Base-by-base conservation (phyloP, 2,113 vertebrate genomes). In the Diglossa brunneiventris region DNA sequence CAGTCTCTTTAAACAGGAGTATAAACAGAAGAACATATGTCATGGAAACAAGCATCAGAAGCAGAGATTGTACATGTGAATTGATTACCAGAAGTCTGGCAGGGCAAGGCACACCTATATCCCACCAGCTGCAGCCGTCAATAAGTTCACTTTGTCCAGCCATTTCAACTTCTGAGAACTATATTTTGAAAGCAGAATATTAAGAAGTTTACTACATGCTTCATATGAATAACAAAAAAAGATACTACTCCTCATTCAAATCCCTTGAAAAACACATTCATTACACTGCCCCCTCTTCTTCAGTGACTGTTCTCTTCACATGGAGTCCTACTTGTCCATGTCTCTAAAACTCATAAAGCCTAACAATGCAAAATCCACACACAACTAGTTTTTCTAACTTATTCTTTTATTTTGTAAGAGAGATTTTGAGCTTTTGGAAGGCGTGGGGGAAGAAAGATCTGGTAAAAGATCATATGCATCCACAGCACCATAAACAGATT, bases 361-460 rank as follows among this genome's bases (percentile, higher is more conserved):
- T 27, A 80, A 41, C 20, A 78, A 67, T 8, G 12, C 6, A 86
- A 86, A 66, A 44, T 12, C 30, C 6, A 53, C 39, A 67, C 2
- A 20, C 6, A 67, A 1, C 2, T n/a, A 31, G 7, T 68, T 68
- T 84, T 77, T 33, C 27, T 69, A 56, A 61, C 4, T 30, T 61
- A 55, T 0, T 56, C 19, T 15, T 52, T 68, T 41, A 44, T 44
- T 76, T 55, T 68, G 3, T 47, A 53, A 75, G 16, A 3, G 15
- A 56, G 6, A 37, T 41, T 41, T 69, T 46, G 17, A 74, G 35
- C 13, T 87, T 87, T n/a, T 46, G 12, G 22, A 17, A 49, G 2
- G 9, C 1, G 0, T 19, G 3, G 2, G 4, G 28, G 8, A 37
- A 26, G 16, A 46, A 66, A 4, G 16, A 3, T 12, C 66, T 77